Conservation (phyloP, 2,888 invertebrate genomes). For the Endomychus coccineus region DNA sequence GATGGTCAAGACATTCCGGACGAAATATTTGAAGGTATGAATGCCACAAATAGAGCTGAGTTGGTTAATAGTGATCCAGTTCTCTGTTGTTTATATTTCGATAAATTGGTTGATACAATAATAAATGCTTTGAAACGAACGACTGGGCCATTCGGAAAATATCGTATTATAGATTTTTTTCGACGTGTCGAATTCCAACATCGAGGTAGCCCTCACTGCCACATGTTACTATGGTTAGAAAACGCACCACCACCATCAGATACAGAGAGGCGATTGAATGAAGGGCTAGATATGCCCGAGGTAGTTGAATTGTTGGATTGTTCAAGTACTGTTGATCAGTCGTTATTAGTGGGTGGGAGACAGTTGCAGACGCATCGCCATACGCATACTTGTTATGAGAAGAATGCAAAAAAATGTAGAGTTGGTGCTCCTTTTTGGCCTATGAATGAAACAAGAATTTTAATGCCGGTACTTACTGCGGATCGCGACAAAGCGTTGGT, state of each 20-base stretch:
- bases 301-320: slow-evolving; percentile 27
- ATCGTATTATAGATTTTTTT: slow-evolving; percentile 32
- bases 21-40: slow-evolving; percentile 11
- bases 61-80: slow-evolving; percentile 33
- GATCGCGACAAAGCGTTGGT: too few relatives aligned
- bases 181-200: slow-evolving; percentile 36
- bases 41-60: slow-evolving; percentile 23
- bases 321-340: slow-evolving; percentile 24
- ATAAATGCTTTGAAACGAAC: slow-evolving; percentile 29
- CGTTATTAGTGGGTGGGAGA: slow-evolving; percentile 26
- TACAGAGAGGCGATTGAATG: slow-evolving; percentile 14
- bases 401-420: slow-evolving; percentile 19
- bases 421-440: too few relatives aligned
- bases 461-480: too few relatives aligned
- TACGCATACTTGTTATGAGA: slow-evolving; percentile 31
- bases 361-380: slow-evolving; percentile 30
- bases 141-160: slow-evolving; percentile 31
- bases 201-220: slow-evolving; percentile 32
- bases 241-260: slow-evolving; percentile 29
- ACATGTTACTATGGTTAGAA: slow-evolving; percentile 34
- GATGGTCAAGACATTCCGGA: slow-evolving; percentile 12
- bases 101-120: slow-evolving; percentile 34
- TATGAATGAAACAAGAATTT: too few relatives aligned
- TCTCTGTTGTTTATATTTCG: slow-evolving; percentile 29
- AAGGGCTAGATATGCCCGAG: slow-evolving; percentile 17